Evolutionary conservation across 2,113 vertebrate genomes (phyloP).

Genomic region (Junco hyemalis): DNA sequence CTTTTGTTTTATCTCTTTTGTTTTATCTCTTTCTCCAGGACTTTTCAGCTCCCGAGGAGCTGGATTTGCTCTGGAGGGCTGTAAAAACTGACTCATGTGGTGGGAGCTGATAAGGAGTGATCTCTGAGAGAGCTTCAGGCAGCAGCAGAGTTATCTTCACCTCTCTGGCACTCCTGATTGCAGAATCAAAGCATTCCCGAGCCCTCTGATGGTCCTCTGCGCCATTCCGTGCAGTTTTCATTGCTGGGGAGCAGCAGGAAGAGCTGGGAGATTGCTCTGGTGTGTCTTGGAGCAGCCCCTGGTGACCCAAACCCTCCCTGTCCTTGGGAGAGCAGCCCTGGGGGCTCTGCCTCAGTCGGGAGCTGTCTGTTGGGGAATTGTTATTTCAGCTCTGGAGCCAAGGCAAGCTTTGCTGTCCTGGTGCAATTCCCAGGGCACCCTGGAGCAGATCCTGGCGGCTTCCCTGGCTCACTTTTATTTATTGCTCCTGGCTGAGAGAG

Average conservation of each 20-base stretch:
- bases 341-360: background rate
- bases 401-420: background rate
- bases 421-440: background rate
- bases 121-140: background rate
- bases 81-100: background rate
- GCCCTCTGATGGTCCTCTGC: background rate
- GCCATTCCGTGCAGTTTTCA: background rate
- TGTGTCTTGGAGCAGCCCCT: background rate
- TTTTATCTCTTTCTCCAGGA: background rate
- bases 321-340: background rate
- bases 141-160: background rate
- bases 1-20: background rate
- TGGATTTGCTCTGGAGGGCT: background rate
- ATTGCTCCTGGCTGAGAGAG: background rate
- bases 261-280: background rate
- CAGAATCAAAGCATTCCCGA: background rate
- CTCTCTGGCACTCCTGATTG: background rate
- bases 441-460: background rate
- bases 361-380: background rate
- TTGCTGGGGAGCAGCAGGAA: background rate
- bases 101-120: background rate
- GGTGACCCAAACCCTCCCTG: background rate
- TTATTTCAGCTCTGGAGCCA: accelerated
- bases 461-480: background rate
- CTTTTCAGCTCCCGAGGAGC: background rate